Evolutionary conservation across 2,113 vertebrate genomes (phyloP).

Genomic region (Stigmatopora argus): DNA sequence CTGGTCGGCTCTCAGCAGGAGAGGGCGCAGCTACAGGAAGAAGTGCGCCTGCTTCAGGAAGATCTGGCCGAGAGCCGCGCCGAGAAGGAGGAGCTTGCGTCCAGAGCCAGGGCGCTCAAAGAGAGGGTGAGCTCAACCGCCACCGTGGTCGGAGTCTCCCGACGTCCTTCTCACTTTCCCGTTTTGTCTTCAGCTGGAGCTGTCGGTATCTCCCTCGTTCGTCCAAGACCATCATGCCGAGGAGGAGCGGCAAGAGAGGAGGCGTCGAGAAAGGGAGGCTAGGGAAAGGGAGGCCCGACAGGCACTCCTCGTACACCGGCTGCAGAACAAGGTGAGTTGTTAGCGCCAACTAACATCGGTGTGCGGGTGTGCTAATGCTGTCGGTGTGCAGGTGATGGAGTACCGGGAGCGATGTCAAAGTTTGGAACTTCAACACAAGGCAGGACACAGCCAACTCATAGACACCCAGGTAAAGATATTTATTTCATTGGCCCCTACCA

Average conservation of each 20-base stretch:
- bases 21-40: constrained; percentile 52
- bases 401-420: not conserved
- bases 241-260: not conserved
- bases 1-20: constrained; percentile 62
- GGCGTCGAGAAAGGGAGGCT: not conserved
- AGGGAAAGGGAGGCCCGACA: constrained; percentile 3
- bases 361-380: not conserved
- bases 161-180: not conserved
- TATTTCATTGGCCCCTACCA: not conserved
- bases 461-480: not conserved
- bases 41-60: constrained; percentile 64
- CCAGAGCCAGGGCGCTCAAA: constrained; percentile 55
- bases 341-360: not conserved
- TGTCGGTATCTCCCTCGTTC: not conserved
- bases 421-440: constrained; percentile 1
- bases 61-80: constrained; percentile 66
- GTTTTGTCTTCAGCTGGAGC: not conserved
- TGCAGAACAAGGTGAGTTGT: constrained; percentile 5
- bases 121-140: constrained; percentile 57
- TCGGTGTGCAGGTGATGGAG: not conserved
- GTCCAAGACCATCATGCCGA: not conserved
- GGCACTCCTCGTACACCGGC: constrained; percentile 1
- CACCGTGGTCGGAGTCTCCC: not conserved
- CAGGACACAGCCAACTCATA: not conserved
- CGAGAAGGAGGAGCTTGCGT: constrained; percentile 61